Conservation (phyloP, 2,888 invertebrate genomes). For the Drosophila acutilabella region DNA sequence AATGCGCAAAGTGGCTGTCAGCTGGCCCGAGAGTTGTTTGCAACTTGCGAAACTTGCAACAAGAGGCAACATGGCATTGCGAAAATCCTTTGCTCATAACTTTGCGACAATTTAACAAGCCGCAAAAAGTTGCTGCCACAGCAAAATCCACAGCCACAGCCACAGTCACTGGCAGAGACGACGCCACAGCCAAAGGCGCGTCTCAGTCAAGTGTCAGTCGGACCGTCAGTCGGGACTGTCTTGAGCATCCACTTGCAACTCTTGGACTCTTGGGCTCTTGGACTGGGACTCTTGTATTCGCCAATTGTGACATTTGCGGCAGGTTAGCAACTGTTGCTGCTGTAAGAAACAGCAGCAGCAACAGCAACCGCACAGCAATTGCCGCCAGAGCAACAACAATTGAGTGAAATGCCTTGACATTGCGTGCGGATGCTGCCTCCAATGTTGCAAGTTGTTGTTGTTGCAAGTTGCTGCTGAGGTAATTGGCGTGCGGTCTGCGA, state of each 20-base stretch:
- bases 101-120: constrained; percentile 75
- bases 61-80: constrained; percentile 27
- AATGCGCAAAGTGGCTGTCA: constrained; percentile 28
- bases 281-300: constrained; percentile 25
- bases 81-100: constrained; percentile 64
- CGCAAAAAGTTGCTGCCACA: constrained; percentile 44
- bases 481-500: constrained; percentile 74
- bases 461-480: constrained; percentile 43
- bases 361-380: constrained; percentile 70
- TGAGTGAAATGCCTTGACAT: constrained; percentile 79
- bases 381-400: constrained; percentile 65
- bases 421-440: constrained; percentile 72
- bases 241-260: constrained; percentile 13
- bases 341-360: constrained; percentile 20
- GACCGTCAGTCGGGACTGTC: constrained; percentile 5
- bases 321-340: constrained; percentile 59
- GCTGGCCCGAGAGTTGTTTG: constrained; percentile 30
- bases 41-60: constrained; percentile 17
- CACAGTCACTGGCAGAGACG: too few species aligned
- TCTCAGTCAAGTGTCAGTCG: constrained; percentile 53
- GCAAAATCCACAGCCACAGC: constrained; percentile 27
- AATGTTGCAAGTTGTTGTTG: constrained; percentile 34
- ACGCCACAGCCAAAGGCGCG: constrained; percentile 26
- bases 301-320: constrained; percentile 75
- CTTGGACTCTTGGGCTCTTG: constrained; percentile 17